Conservation (phyloP, 1,140 invertebrate genomes). For the Drosophila ananassae region DNA sequence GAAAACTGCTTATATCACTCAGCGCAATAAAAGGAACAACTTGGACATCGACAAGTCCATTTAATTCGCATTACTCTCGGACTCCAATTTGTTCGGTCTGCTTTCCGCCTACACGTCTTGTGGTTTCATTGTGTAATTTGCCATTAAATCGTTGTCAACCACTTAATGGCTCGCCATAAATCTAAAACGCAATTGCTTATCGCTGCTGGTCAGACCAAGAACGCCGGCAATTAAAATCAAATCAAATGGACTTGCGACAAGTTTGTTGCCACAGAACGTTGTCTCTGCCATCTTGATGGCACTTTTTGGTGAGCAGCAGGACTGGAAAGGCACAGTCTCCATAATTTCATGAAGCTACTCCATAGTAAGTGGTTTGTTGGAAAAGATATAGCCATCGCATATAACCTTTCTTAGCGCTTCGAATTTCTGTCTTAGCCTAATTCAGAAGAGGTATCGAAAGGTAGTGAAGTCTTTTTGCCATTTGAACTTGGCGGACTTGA, state of each 20-base stretch:
- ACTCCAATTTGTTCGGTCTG: neutral
- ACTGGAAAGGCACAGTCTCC: constrained; percentile 23
- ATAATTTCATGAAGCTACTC: too few species aligned
- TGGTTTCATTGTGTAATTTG: constrained; percentile 44
- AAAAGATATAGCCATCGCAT: too few species aligned
- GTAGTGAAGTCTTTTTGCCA: too few species aligned
- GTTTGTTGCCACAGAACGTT: constrained; percentile 29
- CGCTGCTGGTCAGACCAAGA: constrained; percentile 23
- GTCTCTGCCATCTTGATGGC: constrained; percentile 57
- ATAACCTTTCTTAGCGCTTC: too few species aligned
- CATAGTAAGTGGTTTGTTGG: too few species aligned
- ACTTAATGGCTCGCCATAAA: constrained; percentile 66
- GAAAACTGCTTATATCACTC: neutral
- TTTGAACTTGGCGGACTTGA: too few species aligned
- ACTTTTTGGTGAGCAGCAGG: constrained; percentile 9
- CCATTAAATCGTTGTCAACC: constrained; percentile 56
- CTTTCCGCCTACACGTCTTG: constrained; percentile 38
- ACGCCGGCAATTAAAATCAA: constrained; percentile 64
- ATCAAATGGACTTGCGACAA: constrained; percentile 59
- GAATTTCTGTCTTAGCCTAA: too few species aligned
- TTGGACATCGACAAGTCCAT: constrained; percentile 31
- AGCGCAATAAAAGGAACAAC: constrained; percentile 5
- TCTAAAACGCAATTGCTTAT: constrained; percentile 57
- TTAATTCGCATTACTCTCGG: constrained; percentile 35
- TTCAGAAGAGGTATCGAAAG: too few species aligned